Evolutionary conservation across 2,888 invertebrate genomes (phyloP).

Genomic region (Therioaphis trifolii): DNA sequence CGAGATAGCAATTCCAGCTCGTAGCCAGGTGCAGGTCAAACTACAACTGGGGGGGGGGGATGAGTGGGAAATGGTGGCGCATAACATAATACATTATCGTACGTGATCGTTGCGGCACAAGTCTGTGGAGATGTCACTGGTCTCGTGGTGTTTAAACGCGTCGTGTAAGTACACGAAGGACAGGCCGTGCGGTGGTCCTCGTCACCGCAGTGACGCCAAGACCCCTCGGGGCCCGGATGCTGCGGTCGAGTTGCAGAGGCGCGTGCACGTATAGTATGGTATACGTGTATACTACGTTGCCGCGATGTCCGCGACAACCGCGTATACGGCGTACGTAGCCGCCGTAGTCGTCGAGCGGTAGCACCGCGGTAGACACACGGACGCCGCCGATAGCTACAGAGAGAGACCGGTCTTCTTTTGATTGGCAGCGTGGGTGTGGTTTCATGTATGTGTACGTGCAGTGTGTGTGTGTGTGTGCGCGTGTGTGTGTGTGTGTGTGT

Average conservation of each 20-base stretch:
- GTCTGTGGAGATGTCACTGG: neutral
- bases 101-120: no score
- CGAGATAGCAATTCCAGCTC: no score
- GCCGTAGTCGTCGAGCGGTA: neutral
- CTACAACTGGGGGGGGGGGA: no score
- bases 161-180: neutral
- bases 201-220: no score
- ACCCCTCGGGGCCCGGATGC: conserved; percentile 29
- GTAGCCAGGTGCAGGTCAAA: no score
- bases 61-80: no score
- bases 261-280: neutral
- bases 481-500: neutral
- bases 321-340: conserved; percentile 6
- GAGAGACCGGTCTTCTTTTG: conserved; percentile 59
- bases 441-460: conserved; percentile 15
- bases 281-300: no score
- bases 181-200: neutral
- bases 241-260: neutral
- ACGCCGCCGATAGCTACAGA: conserved; percentile 39
- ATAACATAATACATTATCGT: no score
- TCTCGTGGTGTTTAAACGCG: no score
- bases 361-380: conserved; percentile 51
- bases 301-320: no score
- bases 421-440: conserved; percentile 61
- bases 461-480: neutral